A percentile compares a stretch with the other conserved stretches of the same genome.
Evolutionary conservation across 2,888 invertebrate genomes (phyloP).

Genomic region (Euzetes globulus): DNA sequence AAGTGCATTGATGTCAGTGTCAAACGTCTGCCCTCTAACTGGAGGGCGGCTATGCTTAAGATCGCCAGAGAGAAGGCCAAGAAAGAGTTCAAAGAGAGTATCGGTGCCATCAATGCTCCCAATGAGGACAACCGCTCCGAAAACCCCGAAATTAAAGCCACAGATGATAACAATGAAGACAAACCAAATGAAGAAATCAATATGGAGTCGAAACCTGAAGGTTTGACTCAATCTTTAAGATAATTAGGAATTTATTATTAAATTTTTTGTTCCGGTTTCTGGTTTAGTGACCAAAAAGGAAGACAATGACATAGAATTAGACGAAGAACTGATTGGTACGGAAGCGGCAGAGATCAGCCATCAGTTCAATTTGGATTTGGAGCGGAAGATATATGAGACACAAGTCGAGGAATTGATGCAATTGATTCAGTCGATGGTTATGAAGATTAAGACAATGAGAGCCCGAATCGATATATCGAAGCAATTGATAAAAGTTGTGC

Average conservation of each 20-base stretch:
- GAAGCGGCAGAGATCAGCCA: background rate
- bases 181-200: background rate
- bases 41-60: slow-evolving; percentile 30
- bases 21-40: slow-evolving; percentile 20
- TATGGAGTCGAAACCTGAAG: no score
- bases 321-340: background rate
- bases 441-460: slow-evolving; percentile 12
- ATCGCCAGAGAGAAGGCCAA: slow-evolving; percentile 22
- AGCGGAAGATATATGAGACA: slow-evolving; percentile 18
- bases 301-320: background rate
- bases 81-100: slow-evolving; percentile 12
- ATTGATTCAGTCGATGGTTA: background rate
- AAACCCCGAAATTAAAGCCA: no score
- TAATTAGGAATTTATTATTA: no score
- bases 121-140: background rate
- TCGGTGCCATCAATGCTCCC: background rate
- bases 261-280: no score
- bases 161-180: background rate
- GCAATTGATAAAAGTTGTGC: slow-evolving; percentile 3
- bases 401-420: slow-evolving; percentile 13
- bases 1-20: background rate
- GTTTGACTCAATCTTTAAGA: no score
- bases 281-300: background rate
- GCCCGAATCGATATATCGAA: slow-evolving; percentile 5
- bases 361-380: slow-evolving; percentile 16